These are phyloP conservation scores for Premnoplex brunnescens DNA, from an alignment of 2,797 vertebrate species.

Conservation along the genomic window DNA sequence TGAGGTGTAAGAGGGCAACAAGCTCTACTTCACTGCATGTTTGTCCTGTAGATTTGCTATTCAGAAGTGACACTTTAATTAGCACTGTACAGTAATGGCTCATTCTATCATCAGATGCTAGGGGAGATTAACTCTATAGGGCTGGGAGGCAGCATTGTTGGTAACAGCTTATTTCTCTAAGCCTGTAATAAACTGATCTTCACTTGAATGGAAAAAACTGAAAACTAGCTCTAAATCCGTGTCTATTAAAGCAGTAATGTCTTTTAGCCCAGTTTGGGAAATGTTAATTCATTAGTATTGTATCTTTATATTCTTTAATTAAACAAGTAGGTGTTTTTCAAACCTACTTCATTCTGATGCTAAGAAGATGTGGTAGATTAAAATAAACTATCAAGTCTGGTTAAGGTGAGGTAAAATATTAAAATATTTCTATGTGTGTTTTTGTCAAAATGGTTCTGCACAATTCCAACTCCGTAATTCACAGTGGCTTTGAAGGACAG, in stretches of 20 bases:
- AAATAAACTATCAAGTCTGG: neutral
- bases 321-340: neutral
- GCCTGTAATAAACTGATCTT: neutral
- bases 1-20: neutral
- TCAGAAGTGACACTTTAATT: neutral
- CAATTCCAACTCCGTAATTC: neutral
- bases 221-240: neutral
- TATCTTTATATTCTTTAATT: neutral
- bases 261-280: neutral
- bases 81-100: neutral
- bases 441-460: neutral
- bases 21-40: accelerated
- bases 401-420: neutral
- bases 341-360: neutral
- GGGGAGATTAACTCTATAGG: neutral
- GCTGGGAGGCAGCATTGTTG: neutral
- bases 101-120: neutral
- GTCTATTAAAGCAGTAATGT: neutral
- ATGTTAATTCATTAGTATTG: neutral
- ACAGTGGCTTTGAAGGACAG: neutral
- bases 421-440: neutral
- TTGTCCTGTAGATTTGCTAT: neutral
- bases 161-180: neutral
- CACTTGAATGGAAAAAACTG: neutral
- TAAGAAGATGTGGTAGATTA: neutral